phyloP scores from a whole-genome alignment of 1,140 invertebrate species.

The Drosophila nigrodunni region DNA sequence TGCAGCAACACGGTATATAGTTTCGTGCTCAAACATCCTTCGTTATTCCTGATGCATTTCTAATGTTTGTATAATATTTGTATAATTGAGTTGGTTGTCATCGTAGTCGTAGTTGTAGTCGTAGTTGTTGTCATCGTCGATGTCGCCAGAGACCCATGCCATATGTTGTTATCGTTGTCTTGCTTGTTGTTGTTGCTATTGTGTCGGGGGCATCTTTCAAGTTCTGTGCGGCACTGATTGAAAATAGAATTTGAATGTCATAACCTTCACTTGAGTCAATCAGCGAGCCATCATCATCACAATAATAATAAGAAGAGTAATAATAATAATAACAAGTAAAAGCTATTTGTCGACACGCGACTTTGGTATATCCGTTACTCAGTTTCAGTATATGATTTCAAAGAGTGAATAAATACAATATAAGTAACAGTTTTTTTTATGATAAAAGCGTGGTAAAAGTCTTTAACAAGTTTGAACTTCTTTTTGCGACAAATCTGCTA shows the following conservation, averaged over 20 bases:
- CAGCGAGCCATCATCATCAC: slow-evolving; percentile 34
- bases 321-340: slow-evolving; percentile 35
- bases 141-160: slow-evolving; percentile 62
- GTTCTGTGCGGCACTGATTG: slow-evolving; percentile 63
- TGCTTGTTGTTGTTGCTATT: not conserved
- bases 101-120: slow-evolving; percentile 13
- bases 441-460: too few relatives aligned
- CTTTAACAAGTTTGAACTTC: too few relatives aligned
- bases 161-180: slow-evolving; percentile 47
- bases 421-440: too few relatives aligned
- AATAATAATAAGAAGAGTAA: slow-evolving; percentile 35
- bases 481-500: too few relatives aligned
- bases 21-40: slow-evolving; percentile 74
- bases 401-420: too few relatives aligned
- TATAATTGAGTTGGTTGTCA: slow-evolving; percentile 75
- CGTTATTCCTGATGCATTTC: slow-evolving; percentile 80
- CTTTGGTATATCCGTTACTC: too few relatives aligned
- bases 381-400: too few relatives aligned
- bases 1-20: slow-evolving; percentile 10
- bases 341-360: not conserved
- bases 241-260: slow-evolving; percentile 81
- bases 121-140: slow-evolving; percentile 53
- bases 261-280: slow-evolving; percentile 74
- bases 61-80: slow-evolving; percentile 80
- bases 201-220: slow-evolving; percentile 51